Conservation (phyloP, 2,797 vertebrate genomes). For the Trematomus bernacchii region DNA sequence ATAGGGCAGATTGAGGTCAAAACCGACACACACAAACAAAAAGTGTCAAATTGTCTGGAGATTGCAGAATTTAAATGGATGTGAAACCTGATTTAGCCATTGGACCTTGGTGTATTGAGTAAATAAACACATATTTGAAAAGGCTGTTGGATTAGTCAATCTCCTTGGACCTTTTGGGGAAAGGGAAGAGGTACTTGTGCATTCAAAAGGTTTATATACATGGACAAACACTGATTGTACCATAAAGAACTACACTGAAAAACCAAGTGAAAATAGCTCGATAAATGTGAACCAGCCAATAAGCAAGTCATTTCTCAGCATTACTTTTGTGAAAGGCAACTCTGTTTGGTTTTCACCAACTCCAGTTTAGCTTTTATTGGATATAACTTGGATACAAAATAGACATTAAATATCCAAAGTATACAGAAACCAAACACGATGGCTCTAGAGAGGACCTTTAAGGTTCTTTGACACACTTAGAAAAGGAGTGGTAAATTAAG, state of each 20-base stretch:
- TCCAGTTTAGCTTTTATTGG: neutral
- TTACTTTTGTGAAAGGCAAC: neutral
- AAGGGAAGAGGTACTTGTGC: slow-evolving; percentile 26
- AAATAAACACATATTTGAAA: slow-evolving; percentile 42
- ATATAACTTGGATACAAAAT: neutral
- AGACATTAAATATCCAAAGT: no score
- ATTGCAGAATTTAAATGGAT: slow-evolving; percentile 33
- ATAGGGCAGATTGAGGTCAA: slow-evolving; percentile 23
- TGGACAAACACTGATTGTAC: slow-evolving; percentile 21
- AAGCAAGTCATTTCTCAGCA: neutral
- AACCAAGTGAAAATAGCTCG: neutral
- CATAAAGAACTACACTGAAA: slow-evolving; percentile 3
- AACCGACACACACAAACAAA: neutral
- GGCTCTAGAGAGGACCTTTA: no score
- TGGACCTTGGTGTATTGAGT: neutral
- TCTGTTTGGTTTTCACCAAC: neutral
- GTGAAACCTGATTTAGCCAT: slow-evolving; percentile 25
- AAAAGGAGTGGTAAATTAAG: neutral
- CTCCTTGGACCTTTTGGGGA: slow-evolving; percentile 17
- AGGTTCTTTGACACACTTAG: no score
- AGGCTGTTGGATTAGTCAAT: slow-evolving; percentile 42
- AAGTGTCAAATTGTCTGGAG: slow-evolving; percentile 16
- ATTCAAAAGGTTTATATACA: slow-evolving; percentile 26
- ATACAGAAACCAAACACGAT: no score
- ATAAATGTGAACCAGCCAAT: slow-evolving; percentile 11